phyloP scores from a whole-genome alignment of 2,113 vertebrate genomes.

The Urocynchramus pylzowi region DNA sequence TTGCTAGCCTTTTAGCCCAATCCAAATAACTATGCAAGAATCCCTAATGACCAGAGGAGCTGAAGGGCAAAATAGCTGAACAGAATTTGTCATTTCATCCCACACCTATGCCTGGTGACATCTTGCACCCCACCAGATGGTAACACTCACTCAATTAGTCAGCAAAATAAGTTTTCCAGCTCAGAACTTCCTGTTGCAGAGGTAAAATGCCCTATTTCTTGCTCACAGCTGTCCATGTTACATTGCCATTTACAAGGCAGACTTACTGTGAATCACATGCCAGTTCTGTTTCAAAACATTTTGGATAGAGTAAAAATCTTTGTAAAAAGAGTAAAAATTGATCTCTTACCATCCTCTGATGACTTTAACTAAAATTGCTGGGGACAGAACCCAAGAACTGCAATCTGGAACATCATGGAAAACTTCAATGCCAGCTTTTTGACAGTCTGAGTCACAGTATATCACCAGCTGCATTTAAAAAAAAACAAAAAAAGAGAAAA shows the following conservation, averaged over 20 bases:
- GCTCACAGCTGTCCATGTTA: not conserved
- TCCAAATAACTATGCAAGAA: not conserved
- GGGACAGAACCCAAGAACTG: slow-evolving; percentile 80
- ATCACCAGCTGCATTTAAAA: slow-evolving; percentile 80
- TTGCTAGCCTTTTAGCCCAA: not conserved
- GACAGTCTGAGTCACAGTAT: slow-evolving; percentile 60
- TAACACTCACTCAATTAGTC: not conserved
- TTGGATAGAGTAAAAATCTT: not conserved
- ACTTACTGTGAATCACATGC: not conserved
- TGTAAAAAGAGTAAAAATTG: not conserved
- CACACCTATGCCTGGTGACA: not conserved
- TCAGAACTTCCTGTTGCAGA: not conserved
- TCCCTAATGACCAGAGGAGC: not conserved
- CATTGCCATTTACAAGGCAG: not conserved
- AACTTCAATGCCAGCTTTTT: slow-evolving; percentile 77
- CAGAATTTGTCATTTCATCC: not conserved
- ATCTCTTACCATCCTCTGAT: slow-evolving; percentile 89
- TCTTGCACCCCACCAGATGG: not conserved
- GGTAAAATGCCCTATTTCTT: not conserved
- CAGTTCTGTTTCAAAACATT: not conserved
- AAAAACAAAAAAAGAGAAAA: not conserved
- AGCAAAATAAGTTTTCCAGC: not conserved
- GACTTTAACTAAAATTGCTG: slow-evolving; percentile 83
- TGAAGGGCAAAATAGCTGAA: not conserved
- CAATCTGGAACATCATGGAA: slow-evolving; percentile 82